These are phyloP conservation scores for Sinosuthora webbiana DNA, from an alignment of 2,113 vertebrate species.

Conservation along the genomic window DNA sequence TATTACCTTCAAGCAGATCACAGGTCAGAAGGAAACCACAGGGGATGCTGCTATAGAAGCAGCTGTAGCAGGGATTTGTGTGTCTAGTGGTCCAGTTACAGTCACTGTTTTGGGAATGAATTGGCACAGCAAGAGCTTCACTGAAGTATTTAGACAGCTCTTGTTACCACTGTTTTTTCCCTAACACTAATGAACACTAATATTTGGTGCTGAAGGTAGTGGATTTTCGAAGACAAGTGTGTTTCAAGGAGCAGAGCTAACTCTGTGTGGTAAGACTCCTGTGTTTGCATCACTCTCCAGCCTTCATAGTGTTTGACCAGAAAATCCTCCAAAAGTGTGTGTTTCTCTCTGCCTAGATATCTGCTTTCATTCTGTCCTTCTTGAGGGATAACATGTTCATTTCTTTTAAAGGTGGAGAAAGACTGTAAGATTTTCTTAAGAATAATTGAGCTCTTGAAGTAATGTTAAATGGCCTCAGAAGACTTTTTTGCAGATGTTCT, in stretches of 20 bases:
- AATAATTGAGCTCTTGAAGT: not conserved
- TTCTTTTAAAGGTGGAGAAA: not conserved
- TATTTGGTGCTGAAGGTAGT: not conserved
- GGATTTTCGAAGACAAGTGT: not conserved
- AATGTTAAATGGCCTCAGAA: not conserved
- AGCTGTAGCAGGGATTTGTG: fast-evolving
- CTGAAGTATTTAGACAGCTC: not conserved
- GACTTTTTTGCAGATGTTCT: not conserved
- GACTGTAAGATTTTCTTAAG: not conserved
- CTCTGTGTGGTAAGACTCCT: not conserved
- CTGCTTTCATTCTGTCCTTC: not conserved
- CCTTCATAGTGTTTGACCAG: not conserved
- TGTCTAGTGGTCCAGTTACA: not conserved
- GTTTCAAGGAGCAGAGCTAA: not conserved
- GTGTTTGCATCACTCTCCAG: not conserved
- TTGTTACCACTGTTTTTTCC: not conserved
- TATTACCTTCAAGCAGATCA: not conserved
- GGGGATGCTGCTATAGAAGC: not conserved
- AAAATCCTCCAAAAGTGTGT: not conserved
- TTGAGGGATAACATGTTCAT: not conserved
- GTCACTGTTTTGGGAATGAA: not conserved
- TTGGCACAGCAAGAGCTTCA: not conserved
- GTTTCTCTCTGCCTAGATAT: not conserved
- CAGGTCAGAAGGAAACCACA: not conserved
- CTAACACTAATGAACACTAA: not conserved